These are phyloP conservation scores for Rhinoraja longicauda DNA, from an alignment of 2,797 vertebrate species.

Conservation along the genomic window DNA sequence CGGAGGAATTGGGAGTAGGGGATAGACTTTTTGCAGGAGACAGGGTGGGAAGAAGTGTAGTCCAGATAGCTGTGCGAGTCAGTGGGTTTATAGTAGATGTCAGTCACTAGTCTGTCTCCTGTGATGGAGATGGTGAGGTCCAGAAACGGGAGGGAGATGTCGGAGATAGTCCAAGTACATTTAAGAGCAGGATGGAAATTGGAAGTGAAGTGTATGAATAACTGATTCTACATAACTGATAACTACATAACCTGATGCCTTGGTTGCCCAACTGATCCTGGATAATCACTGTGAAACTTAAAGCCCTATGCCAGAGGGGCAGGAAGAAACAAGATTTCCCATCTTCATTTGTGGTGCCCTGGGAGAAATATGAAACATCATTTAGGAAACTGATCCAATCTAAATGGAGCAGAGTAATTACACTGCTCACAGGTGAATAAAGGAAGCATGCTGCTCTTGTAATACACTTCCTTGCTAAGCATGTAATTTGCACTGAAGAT, in stretches of 20 bases:
- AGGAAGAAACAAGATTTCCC: background rate
- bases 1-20: no score
- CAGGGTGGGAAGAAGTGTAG: no score
- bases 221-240: no score
- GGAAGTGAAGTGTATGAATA: no score
- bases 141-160: no score
- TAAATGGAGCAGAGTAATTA: background rate
- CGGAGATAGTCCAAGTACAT: no score
- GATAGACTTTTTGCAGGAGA: no score
- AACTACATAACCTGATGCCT: background rate
- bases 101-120: no score
- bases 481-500: background rate
- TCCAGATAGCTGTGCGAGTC: no score
- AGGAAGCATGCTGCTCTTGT: background rate
- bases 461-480: background rate
- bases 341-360: background rate
- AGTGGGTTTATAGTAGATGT: no score
- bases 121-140: no score
- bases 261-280: background rate
- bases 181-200: no score
- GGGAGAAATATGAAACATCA: background rate
- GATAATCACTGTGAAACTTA: background rate
- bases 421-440: background rate
- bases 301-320: background rate
- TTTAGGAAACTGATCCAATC: background rate